Base-by-base conservation (phyloP, 2,888 invertebrate genomes). In the Drosophila neotestacea region DNA sequence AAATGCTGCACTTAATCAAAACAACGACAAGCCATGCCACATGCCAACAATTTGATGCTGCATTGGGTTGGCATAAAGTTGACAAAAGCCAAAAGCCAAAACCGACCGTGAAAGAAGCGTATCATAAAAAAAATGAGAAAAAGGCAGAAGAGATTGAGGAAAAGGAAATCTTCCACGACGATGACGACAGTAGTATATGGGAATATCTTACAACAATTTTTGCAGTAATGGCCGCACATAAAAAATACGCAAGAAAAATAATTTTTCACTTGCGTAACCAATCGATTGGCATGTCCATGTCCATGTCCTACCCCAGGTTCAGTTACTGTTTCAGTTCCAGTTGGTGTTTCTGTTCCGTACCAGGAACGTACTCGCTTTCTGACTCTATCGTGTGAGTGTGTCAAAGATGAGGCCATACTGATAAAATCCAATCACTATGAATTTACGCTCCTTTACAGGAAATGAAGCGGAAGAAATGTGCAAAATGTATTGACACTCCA, bases 341-440 rank as follows among this genome's bases (percentile, higher is more conserved):
- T 59, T 30, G 4, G 51, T 13, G 34, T 36, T 38, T 6, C 38
- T 6, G 39, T 27, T 22, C 1, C 55, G 44, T 44, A 5, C 11
- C n/a, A 6, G 44, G 27, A n/a, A 39, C 34, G 46, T 27, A 22
- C 58, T 39, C 13, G 39, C 28, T 11, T 28, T 10, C 22, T 10
- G 27, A 39, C 36, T 62, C 61, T 65, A 70, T 72, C 73, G 61
- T 63, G 75, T 51, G 83, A 67, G 82, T 80, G 88, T 88, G 86
- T 89, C 88, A 89, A 85, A 86, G 85, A 86, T 86, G 85, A 89
- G 88, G 84, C 90, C 90, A 79, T 70, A 70, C 79, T 80, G 85
- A 86, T 86, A 86, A 86, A 86, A 89, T 89, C 85, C 85, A 86
- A 86, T 86, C 85, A 86, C 85, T 89, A 86, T 88, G 85, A 89